Base-by-base conservation (phyloP, 2,888 invertebrate genomes). In the Nomada lathburiana region DNA sequence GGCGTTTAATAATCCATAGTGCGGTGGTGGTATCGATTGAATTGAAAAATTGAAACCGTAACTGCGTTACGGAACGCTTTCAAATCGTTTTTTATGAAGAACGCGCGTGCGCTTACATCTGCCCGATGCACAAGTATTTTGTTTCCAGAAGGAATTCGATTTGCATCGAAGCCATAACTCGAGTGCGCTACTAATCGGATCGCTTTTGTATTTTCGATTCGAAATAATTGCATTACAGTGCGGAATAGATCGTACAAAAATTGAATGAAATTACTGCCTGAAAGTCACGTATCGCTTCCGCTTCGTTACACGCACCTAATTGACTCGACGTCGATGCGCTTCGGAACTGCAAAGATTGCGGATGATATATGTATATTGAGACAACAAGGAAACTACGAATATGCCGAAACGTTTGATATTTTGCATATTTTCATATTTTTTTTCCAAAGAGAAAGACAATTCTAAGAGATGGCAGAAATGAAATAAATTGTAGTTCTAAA, bases 41-140 rank as follows among this genome's bases (percentile, higher is more conserved):
- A 36, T 36, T 36, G 36, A 36, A 36, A 36, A 76, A 76, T 67
- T 47, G 67, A 11, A 36, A 36, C 44, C 23, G 67, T 73, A 67
- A 78, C 65, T 4, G 16, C n/a, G 53, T 67, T 67, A 62, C 62
- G 53, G 47, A 50, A 29, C 44, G 67, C 59, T 75, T 44, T 79
- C 62, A 67, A 76, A 76, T 65, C 76, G 62, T 76, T 76, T 70
- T 76, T 75, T 70, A 76, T 44, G 44, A 18, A 13, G 36, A 13
- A 36, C 26, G 36, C 2, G 26, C 57, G 10, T n/a, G 9, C 16
- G 11, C 26, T n/a, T n/a, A 2, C 16, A 53, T 20, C n/a, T 53
- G 7, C 20, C 50, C 18, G 4, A 7, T 13, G 16, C 53, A 16
- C n/a, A 16, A 18, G 0, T 36, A 36, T 36, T 36, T 36, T 16